Conservation (phyloP, 2,113 vertebrate species). For the Microcebus lehilahytsara region DNA sequence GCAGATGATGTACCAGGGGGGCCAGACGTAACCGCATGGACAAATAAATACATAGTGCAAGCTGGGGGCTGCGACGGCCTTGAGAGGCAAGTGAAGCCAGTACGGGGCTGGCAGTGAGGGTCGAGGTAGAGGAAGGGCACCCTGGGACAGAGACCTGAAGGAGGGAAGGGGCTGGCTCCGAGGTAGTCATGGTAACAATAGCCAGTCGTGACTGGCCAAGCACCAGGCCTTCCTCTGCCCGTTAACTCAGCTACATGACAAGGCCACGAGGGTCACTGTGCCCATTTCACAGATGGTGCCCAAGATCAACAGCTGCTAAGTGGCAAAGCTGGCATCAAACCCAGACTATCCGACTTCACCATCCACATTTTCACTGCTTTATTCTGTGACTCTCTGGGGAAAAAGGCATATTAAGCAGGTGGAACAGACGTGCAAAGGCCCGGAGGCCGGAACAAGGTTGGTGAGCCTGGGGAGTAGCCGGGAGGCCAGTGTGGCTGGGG, state of each 20-base stretch:
- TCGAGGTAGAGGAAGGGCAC: background rate
- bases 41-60: fast-evolving
- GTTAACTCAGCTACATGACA: background rate
- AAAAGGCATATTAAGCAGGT: background rate
- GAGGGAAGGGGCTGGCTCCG: background rate
- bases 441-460: background rate
- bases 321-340: background rate
- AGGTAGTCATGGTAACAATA: too few relatives aligned
- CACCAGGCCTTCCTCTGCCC: background rate
- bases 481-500: background rate
- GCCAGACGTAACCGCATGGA: background rate
- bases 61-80: background rate
- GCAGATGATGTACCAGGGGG: background rate
- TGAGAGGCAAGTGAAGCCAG: background rate
- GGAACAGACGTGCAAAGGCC: background rate
- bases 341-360: background rate
- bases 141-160: background rate
- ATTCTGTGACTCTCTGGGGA: background rate
- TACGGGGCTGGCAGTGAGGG: background rate
- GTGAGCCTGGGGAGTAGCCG: background rate
- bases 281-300: background rate
- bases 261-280: background rate
- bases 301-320: background rate
- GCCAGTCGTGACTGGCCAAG: background rate
- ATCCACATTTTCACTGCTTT: background rate